Conservation (phyloP, 2,113 vertebrate species). For the Bolborhynchus lineola region DNA sequence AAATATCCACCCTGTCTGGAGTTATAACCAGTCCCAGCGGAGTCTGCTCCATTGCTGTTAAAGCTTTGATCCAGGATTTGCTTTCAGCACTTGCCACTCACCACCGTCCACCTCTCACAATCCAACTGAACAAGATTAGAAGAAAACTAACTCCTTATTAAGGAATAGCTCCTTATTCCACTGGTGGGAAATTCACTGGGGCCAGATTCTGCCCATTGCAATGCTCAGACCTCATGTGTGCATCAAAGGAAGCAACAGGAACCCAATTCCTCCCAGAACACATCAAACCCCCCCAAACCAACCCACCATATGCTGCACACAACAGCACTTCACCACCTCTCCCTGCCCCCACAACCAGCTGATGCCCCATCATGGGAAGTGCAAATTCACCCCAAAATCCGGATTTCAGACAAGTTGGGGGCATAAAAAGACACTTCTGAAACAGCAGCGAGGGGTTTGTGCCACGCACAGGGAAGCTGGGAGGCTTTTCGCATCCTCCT, state of each 20-base stretch:
- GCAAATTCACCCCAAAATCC: not conserved
- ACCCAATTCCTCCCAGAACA: not conserved
- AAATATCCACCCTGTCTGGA: not conserved
- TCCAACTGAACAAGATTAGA: not conserved
- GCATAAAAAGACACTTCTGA: not conserved
- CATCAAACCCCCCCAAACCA: not conserved
- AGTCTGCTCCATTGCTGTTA: not conserved
- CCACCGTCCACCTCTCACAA: not conserved
- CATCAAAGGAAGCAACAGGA: not conserved
- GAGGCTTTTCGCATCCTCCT: not conserved
- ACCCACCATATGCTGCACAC: not conserved
- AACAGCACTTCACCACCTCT: not conserved
- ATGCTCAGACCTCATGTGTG: not conserved
- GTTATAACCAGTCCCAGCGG: not conserved
- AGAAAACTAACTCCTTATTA: not conserved
- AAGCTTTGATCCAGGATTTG: not conserved
- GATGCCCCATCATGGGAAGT: accelerated
- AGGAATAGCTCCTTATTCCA: not conserved
- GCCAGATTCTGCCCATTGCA: not conserved
- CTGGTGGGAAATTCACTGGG: not conserved
- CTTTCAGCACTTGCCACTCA: not conserved
- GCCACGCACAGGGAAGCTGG: accelerated
- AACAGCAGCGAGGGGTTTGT: too few relatives aligned
- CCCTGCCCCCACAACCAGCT: not conserved
- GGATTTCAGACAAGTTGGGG: not conserved